Base-by-base conservation (phyloP, 2,888 invertebrate genomes). In the Eremobia ochroleuca region DNA sequence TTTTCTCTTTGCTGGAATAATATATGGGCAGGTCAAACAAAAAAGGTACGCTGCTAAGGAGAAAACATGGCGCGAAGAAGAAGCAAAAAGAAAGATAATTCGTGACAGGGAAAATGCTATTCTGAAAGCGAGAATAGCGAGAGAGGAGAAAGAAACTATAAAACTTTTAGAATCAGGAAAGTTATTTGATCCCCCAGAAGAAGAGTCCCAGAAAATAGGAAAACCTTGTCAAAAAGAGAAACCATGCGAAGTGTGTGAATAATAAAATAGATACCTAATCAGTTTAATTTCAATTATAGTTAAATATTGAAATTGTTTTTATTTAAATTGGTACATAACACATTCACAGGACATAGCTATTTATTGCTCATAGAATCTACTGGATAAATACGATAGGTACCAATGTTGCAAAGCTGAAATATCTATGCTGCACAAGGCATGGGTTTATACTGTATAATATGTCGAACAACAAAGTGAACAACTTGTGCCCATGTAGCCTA, bases 21-120 rank as follows among this genome's bases (percentile, higher is more conserved):
- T 96, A 15, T 96, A 96, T 81, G 97, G 92, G 8, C 79, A 86
- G 49, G 85, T 87, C 0, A 97, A 96, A 85, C 94, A 95, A 85
- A 85, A 49, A 1, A 43, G 91, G 0, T 96, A 97, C 85, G 89
- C 91, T n/a, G 49, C 76, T 0, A 78, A 90, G 88, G 96, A 96
- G 82, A 90, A 85, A 0, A 49, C 66, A 1, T 91, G 91, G 85
- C 90, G 88, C 6, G 93, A 91, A 69, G 93, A 94, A 76, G 93
- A 94, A 87, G 95, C 94, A 3, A 90, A 88, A 67, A 92, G 81
- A 73, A 94, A 96, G 87, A 72, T 93, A 15, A 92, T 94, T 69
- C 92, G 95, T 28, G 96, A 96, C 77, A 92, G 82, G 77, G 88
- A 94, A 85, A 58, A 91, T 40, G 94, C 92, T 43, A 91, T 89